Percentiles rank a stretch among this genome's conserved stretches.
phyloP scores from a whole-genome alignment of 2,888 invertebrate species.

The Helleia helle region DNA sequence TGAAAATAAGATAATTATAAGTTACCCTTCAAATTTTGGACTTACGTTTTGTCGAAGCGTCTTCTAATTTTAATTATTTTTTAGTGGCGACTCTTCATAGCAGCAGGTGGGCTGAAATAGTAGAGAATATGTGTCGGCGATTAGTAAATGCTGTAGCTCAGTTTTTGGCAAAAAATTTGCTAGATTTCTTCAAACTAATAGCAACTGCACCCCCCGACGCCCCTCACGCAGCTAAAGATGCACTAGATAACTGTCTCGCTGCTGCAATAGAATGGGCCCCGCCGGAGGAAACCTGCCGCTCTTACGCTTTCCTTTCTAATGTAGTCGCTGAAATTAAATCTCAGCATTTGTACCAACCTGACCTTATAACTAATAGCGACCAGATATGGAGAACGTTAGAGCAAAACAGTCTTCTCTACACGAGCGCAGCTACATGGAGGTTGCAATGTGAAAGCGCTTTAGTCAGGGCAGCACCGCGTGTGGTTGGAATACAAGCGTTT shows the following conservation, averaged over 20 bases:
- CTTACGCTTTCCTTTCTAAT: slow-evolving; percentile 74
- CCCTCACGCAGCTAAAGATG: slow-evolving; percentile 33
- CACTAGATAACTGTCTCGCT: slow-evolving; percentile 84
- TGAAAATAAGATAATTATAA: too few relatives aligned
- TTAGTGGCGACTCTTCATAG: slow-evolving; percentile 80
- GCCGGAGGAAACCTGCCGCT: slow-evolving; percentile 87
- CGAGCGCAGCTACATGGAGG: slow-evolving; percentile 38
- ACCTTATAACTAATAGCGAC: slow-evolving; percentile 31
- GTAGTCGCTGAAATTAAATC: slow-evolving; percentile 31
- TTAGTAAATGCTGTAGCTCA: slow-evolving; percentile 86
- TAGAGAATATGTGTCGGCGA: slow-evolving; percentile 84
- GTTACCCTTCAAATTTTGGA: too few relatives aligned
- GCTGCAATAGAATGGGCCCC: slow-evolving; percentile 85
- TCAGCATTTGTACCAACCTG: slow-evolving; percentile 33
- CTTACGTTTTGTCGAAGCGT: too few relatives aligned
- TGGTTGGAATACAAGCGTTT: slow-evolving; percentile 43
- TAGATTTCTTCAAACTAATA: slow-evolving; percentile 81
- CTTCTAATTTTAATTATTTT: too few relatives aligned
- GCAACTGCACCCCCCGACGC: slow-evolving; percentile 40
- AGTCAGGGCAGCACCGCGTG: slow-evolving; percentile 43
- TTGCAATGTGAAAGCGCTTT: slow-evolving; percentile 46
- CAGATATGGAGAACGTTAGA: slow-evolving; percentile 23
- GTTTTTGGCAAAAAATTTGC: slow-evolving; percentile 85
- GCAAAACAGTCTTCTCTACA: slow-evolving; percentile 28
- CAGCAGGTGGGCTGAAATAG: slow-evolving; percentile 87